Percentiles rank a stretch among this genome's conserved stretches.
phyloP scores from a whole-genome alignment of 2,113 vertebrate genomes.

The Mirza zaza region DNA sequence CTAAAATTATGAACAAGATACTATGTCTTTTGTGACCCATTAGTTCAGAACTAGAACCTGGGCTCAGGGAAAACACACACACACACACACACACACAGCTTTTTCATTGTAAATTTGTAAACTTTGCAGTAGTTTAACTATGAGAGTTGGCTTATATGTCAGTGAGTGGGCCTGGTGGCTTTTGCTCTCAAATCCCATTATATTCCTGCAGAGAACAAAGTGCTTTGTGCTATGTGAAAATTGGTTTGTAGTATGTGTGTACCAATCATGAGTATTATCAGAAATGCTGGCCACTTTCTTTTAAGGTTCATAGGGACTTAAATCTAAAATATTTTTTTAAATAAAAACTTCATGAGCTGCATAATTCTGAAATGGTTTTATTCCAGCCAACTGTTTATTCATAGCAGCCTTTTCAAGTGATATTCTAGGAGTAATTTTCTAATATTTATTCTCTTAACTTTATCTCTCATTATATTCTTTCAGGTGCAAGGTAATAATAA shows the following conservation, averaged over 20 bases:
- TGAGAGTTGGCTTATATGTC: neutral
- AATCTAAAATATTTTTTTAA: neutral
- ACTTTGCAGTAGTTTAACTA: neutral
- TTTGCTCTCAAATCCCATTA: conserved; percentile 35
- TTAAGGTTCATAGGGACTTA: neutral
- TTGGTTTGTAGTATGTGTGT: neutral
- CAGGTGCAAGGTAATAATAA: neutral
- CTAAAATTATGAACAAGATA: neutral
- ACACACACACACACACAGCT: too few species aligned
- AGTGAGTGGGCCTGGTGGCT: neutral
- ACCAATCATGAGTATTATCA: neutral
- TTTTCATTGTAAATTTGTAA: neutral
- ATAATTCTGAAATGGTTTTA: conserved; percentile 16
- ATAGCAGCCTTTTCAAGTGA: neutral
- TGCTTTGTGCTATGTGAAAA: conserved; percentile 33
- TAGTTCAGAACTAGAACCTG: neutral
- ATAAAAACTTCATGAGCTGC: neutral
- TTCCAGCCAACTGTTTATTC: neutral
- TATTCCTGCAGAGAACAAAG: conserved; percentile 16
- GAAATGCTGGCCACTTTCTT: conserved; percentile 12
- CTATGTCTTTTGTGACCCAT: neutral
- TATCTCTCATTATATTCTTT: conserved; percentile 31
- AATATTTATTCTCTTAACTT: neutral
- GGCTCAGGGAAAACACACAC: neutral
- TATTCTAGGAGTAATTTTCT: neutral